Base-by-base conservation (phyloP, 2,888 invertebrate species). In the Drosophila affinis region DNA sequence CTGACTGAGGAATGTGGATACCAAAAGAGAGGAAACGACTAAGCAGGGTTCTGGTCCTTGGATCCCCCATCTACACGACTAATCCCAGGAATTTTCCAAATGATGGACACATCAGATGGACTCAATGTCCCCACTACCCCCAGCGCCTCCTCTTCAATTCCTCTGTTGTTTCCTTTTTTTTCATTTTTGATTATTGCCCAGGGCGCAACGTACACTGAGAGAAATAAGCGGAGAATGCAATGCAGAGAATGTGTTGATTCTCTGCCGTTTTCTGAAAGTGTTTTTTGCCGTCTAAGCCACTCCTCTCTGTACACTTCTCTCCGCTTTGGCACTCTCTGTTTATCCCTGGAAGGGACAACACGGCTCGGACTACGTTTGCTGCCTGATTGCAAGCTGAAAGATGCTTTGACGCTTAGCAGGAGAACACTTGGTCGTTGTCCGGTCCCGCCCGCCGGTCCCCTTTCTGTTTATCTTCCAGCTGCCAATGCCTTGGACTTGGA, bases 71-170 rank as follows among this genome's bases (percentile, higher is more conserved):
- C 69, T 79, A 39, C 86, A 78, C 63, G 79, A 79, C 81, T 86
- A 83, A 83, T 83, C 76, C 73, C 70, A 59, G 69, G 72, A 71
- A 72, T 74, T 85, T 76, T 63, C 77, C 54, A 69, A 79, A 77
- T 72, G 82, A 79, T 85, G 74, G 76, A 83, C 86, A 80, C 69
- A 68, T 67, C 65, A 56, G 65, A 67, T 58, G 62, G 62, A 62
- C 64, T 44, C 52, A 14, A 7, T 2, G 39, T 34, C 32, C 62
- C 21, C 39, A 10, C 4, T 24, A 0, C 52, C 12, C 2, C 21
- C 32, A 32, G 6, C 18, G 24, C 14, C 12, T 12, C n/a, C 57
- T 27, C 32, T 44, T 47, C 69, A 45, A 49, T 32, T 53, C 9
- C 29, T 49, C 65, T 57, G 65, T 57, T 67, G 68, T 59, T 21